Evolutionary conservation across 1,140 invertebrate species (phyloP).

Genomic region (Lordiphosa mommai): DNA sequence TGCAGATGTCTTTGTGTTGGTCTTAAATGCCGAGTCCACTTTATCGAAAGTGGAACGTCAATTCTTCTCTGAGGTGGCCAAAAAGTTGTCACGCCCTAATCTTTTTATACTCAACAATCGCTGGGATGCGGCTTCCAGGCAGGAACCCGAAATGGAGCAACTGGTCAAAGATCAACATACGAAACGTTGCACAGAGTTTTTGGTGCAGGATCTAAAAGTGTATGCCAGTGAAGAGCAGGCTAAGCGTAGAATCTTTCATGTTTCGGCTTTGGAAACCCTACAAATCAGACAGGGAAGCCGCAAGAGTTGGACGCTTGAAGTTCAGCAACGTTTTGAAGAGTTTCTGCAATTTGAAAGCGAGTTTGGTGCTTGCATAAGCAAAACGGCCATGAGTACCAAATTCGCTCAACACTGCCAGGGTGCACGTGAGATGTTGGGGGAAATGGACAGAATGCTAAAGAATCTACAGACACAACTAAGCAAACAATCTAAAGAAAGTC

Average conservation of each 20-base stretch:
- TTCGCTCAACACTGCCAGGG: slow-evolving; percentile 97
- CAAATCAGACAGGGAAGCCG: slow-evolving; percentile 82
- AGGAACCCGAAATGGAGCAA: slow-evolving; percentile 94
- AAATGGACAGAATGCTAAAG: slow-evolving; percentile 82
- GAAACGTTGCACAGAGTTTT: slow-evolving; percentile 94
- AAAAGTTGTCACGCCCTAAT: slow-evolving; percentile 97
- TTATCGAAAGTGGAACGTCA: slow-evolving; percentile 93
- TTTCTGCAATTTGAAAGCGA: slow-evolving; percentile 98
- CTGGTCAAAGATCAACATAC: slow-evolving; percentile 94
- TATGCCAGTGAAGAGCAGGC: slow-evolving; percentile 89
- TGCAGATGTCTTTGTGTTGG: slow-evolving; percentile 99
- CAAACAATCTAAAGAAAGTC: background rate
- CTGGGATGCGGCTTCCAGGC: slow-evolving; percentile 96
- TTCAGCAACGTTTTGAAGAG: slow-evolving; percentile 94
- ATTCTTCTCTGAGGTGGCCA: slow-evolving; percentile 99
- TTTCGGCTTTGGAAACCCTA: slow-evolving; percentile 97
- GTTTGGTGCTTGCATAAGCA: slow-evolving; percentile 98
- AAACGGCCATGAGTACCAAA: slow-evolving; percentile 98
- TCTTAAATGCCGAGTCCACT: slow-evolving; percentile 99
- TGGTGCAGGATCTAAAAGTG: slow-evolving; percentile 96
- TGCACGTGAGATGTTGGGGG: slow-evolving; percentile 90
- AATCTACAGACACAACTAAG: slow-evolving; percentile 2
- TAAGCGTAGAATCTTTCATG: slow-evolving; percentile 96
- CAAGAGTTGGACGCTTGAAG: slow-evolving; percentile 80
- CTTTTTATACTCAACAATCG: slow-evolving; percentile 99